Evolutionary conservation across 2,888 invertebrate species (phyloP).

Genomic region (Argynnis bischoffii): DNA sequence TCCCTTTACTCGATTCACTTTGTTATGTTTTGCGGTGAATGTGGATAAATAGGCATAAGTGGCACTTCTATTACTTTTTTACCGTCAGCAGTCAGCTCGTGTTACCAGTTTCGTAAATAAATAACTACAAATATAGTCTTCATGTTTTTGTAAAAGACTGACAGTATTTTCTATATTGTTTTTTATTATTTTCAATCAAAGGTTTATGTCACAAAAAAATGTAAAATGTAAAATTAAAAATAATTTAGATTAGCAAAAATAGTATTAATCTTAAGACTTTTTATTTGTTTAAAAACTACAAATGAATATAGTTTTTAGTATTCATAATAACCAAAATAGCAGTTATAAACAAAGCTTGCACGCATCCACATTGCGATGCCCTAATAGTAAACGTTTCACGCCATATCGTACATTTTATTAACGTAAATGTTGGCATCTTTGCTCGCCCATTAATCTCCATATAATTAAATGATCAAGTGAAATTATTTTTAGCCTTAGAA

Average conservation of each 20-base stretch:
- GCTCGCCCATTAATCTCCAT: slow-evolving; percentile 77
- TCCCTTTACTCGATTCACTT: slow-evolving; percentile 33
- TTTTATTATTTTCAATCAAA: no score
- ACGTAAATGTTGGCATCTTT: slow-evolving; percentile 72
- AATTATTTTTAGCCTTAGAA: slow-evolving; percentile 79
- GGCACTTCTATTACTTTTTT: slow-evolving; percentile 29
- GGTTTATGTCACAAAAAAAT: no score
- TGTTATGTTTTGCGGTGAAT: slow-evolving; percentile 23
- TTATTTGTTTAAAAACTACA: neutral
- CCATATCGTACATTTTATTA: slow-evolving; percentile 69
- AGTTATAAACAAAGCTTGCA: slow-evolving; percentile 42
- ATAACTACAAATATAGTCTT: slow-evolving; percentile 22
- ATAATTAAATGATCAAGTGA: slow-evolving; percentile 82
- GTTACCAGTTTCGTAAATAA: slow-evolving; percentile 39
- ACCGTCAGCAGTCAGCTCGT: slow-evolving; percentile 10
- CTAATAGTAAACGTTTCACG: slow-evolving; percentile 59
- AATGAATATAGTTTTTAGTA: neutral
- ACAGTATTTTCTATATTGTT: neutral
- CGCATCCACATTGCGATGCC: slow-evolving; percentile 30
- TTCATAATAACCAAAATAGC: slow-evolving; percentile 5
- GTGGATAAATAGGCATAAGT: slow-evolving; percentile 27
- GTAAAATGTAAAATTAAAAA: no score
- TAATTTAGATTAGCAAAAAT: neutral
- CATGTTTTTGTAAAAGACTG: neutral
- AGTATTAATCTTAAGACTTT: no score